These are phyloP conservation scores for Volucella inflata DNA, from an alignment of 2,888 invertebrate species.

Conservation along the genomic window DNA sequence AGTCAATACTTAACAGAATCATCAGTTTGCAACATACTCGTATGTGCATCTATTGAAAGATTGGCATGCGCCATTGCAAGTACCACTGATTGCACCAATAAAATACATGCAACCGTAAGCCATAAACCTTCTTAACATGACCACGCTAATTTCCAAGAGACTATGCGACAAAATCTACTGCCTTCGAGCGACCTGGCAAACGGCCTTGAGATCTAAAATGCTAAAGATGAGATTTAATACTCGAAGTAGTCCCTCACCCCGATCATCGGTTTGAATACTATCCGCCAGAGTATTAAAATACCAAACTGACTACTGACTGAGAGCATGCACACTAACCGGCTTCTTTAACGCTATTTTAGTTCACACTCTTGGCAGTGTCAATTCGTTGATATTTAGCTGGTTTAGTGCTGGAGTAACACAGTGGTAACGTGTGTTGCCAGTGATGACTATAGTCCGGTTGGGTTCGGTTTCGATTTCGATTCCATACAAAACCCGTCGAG, in stretches of 20 bases:
- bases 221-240: constrained; percentile 52
- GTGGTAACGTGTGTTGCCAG: constrained; percentile 27
- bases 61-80: constrained; percentile 52
- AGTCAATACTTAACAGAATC: constrained; percentile 7
- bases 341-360: constrained; percentile 23
- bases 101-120: constrained; percentile 49
- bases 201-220: constrained; percentile 69
- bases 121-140: constrained; percentile 59
- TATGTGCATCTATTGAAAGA: constrained; percentile 58
- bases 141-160: constrained; percentile 41
- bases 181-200: constrained; percentile 47
- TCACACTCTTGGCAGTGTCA: constrained; percentile 41
- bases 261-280: neutral
- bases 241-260: constrained; percentile 11
- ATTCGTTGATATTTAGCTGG: constrained; percentile 49
- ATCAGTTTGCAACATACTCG: constrained; percentile 50
- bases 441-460: constrained; percentile 57
- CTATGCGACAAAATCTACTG: constrained; percentile 48
- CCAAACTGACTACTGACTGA: constrained; percentile 49
- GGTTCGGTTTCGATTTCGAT: neutral
- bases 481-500: neutral
- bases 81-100: constrained; percentile 41
- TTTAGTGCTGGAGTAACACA: constrained; percentile 35
- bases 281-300: constrained; percentile 22
- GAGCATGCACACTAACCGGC: constrained; percentile 53